Percentiles rank a stretch among this genome's conserved stretches.
Conservation (phyloP, 2,797 vertebrate species). For the Salarias fasciatus region DNA sequence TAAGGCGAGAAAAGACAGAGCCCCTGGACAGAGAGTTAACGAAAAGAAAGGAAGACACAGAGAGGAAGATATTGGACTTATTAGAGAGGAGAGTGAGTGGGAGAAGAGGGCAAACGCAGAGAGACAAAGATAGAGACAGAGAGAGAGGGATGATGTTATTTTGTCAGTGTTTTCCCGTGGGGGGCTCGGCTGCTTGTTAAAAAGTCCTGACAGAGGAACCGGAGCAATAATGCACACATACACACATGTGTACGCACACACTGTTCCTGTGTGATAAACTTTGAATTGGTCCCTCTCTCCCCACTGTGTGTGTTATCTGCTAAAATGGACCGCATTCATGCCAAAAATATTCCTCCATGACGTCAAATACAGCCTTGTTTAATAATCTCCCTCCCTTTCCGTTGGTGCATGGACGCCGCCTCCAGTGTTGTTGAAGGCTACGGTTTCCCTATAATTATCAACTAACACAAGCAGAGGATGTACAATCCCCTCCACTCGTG, state of each 20-base stretch:
- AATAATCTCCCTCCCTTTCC: slow-evolving; percentile 22
- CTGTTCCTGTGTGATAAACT: slow-evolving; percentile 47
- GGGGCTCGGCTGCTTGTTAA: slow-evolving; percentile 78
- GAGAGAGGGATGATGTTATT: slow-evolving; percentile 66
- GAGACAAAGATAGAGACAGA: slow-evolving; percentile 44
- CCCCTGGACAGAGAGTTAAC: slow-evolving; percentile 57
- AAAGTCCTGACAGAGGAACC: slow-evolving; percentile 81
- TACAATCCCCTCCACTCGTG: slow-evolving; percentile 8
- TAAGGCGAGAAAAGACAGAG: slow-evolving; percentile 54
- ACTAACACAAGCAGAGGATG: slow-evolving; percentile 38
- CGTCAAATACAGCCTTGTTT: slow-evolving; percentile 43
- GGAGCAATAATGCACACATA: slow-evolving; percentile 46
- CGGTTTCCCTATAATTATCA: slow-evolving; percentile 45
- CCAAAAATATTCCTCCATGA: slow-evolving; percentile 55
- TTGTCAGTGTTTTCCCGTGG: slow-evolving; percentile 76
- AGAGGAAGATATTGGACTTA: slow-evolving; percentile 65
- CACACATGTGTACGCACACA: slow-evolving; percentile 9
- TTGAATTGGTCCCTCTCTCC: slow-evolving; percentile 41
- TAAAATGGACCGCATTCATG: slow-evolving; percentile 38
- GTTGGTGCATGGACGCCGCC: not conserved
- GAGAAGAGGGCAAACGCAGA: slow-evolving; percentile 54
- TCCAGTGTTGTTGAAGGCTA: slow-evolving; percentile 35
- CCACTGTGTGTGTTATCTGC: slow-evolving; percentile 33
- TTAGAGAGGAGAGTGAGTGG: slow-evolving; percentile 62
- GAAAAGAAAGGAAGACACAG: slow-evolving; percentile 46